These are phyloP conservation scores for Salticus scenicus DNA, from an alignment of 2,888 invertebrate species.

Conservation along the genomic window DNA sequence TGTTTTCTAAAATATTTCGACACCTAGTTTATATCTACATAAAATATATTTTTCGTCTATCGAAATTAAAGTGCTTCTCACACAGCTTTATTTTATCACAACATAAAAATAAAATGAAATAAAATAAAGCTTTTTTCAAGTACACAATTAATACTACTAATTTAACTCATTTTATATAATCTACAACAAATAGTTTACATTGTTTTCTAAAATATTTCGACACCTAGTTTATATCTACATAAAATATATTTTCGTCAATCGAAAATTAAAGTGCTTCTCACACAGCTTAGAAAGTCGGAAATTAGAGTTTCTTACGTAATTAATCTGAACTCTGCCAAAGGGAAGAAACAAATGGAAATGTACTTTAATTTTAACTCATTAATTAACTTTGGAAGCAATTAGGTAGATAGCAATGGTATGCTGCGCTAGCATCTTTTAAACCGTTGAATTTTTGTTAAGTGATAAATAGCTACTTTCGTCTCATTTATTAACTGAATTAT, in stretches of 20 bases:
- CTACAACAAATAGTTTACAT: too few relatives aligned
- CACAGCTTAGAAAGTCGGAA: background rate
- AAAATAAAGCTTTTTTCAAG: too few relatives aligned
- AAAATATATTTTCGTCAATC: background rate
- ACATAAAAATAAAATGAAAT: too few relatives aligned
- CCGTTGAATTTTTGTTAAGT: slow-evolving; percentile 9
- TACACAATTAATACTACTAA: too few relatives aligned
- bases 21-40: background rate
- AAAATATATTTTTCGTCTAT: background rate
- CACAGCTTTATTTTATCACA: too few relatives aligned
- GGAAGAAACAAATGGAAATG: slow-evolving; percentile 14
- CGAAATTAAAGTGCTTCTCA: background rate
- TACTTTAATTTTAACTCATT: slow-evolving; percentile 9
- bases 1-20: background rate
- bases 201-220: background rate
- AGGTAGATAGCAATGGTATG: background rate
- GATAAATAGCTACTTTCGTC: background rate
- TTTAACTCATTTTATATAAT: too few relatives aligned
- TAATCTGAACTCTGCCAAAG: background rate
- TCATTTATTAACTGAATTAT: slow-evolving; percentile 1
- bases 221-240: background rate
- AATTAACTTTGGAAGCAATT: slow-evolving; percentile 6
- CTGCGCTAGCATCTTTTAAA: background rate
- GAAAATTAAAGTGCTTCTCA: background rate
- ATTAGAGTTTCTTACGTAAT: slow-evolving; percentile 3